A percentile compares a stretch with the other conserved stretches of the same genome.
These are phyloP conservation scores for Ornithoptera alexandrae DNA, from an alignment of 2,888 invertebrate species.

Conservation along the genomic window DNA sequence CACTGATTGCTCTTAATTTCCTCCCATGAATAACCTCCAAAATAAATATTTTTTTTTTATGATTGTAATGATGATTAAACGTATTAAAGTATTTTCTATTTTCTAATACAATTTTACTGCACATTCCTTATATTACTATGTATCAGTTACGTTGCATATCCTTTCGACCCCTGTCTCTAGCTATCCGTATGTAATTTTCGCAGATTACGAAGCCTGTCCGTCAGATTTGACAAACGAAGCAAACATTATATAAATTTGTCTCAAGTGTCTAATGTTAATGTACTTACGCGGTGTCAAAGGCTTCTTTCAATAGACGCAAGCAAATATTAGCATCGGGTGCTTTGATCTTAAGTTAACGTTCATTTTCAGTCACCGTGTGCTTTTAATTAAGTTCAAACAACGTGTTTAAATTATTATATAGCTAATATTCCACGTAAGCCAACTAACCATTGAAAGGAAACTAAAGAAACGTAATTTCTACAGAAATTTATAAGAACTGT, in stretches of 20 bases:
- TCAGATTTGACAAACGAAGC: slow-evolving; percentile 28
- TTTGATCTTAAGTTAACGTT: slow-evolving; percentile 70
- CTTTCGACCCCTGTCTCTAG: neutral
- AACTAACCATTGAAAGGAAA: too few relatives aligned
- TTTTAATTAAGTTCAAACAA: slow-evolving; percentile 78
- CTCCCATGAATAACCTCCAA: too few relatives aligned
- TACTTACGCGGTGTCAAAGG: slow-evolving; percentile 57
- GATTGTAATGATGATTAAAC: too few relatives aligned
- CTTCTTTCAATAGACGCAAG: slow-evolving; percentile 70
- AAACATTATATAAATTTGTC: slow-evolving; percentile 26
- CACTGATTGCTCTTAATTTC: too few relatives aligned
- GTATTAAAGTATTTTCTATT: too few relatives aligned
- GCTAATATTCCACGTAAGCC: too few relatives aligned
- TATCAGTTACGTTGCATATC: neutral
- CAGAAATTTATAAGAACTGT: too few relatives aligned
- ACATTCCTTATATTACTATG: neutral
- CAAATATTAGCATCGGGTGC: slow-evolving; percentile 69
- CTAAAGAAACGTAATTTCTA: too few relatives aligned
- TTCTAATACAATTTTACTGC: too few relatives aligned
- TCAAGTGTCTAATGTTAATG: slow-evolving; percentile 25
- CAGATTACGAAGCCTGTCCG: slow-evolving; percentile 8
- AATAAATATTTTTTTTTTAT: too few relatives aligned
- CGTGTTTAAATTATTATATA: slow-evolving; percentile 38
- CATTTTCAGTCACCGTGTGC: slow-evolving; percentile 64
- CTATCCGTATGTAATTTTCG: neutral